Percentiles rank a stretch among this genome's conserved stretches.
These are phyloP conservation scores for Hymenopus coronatus DNA, from an alignment of 2,888 invertebrate genomes.

Conservation along the genomic window DNA sequence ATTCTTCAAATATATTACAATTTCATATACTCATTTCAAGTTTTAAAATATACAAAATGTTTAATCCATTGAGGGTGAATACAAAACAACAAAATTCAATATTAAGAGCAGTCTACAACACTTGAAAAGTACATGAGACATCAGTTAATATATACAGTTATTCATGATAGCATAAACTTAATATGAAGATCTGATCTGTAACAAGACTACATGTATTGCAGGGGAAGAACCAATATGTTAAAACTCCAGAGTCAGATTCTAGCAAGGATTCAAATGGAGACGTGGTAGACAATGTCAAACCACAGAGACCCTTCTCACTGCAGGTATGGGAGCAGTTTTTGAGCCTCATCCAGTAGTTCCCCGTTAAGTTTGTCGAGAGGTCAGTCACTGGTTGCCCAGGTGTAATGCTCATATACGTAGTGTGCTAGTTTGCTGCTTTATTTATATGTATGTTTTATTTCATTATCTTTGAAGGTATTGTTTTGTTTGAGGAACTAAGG, in stretches of 20 bases:
- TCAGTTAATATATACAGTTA: not conserved
- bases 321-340: constrained; percentile 50
- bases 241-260: constrained; percentile 40
- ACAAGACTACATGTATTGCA: constrained; percentile 17
- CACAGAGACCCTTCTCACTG: constrained; percentile 58
- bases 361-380: not conserved
- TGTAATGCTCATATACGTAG: not conserved
- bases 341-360: not conserved
- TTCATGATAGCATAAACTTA: not conserved
- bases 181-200: not conserved
- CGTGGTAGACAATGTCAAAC: constrained; percentile 43
- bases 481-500: not conserved
- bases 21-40: not conserved
- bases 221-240: constrained; percentile 33
- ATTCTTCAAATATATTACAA: not conserved
- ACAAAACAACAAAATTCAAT: not conserved
- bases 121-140: not conserved
- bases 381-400: not conserved
- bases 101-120: not conserved
- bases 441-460: no score
- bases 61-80: not conserved
- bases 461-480: not conserved
- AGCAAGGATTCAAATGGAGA: constrained; percentile 34
- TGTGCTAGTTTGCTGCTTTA: not conserved
- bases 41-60: not conserved